Evolutionary conservation across 2,888 invertebrate genomes (phyloP), one percentile per base, ranked within the genome.

Genomic region (Pemphredon lugubris): DNA sequence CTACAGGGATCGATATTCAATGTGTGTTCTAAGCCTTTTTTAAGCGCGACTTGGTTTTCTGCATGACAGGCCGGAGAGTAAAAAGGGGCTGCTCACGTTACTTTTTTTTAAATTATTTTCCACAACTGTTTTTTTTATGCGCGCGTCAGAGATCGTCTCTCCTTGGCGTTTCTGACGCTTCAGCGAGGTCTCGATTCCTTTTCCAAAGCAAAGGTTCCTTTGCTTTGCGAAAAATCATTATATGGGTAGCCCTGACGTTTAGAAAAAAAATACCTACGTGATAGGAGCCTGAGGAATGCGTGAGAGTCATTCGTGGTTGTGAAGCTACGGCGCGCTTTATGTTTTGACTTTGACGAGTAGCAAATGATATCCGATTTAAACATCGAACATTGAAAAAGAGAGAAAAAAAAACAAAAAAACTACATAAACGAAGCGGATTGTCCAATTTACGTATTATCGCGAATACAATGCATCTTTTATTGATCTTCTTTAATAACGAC

Each of bases 21-120:
- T 80, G 81, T 80, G 82, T 83, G 82, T 80, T 83, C 82, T 82
- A 81, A 82, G 81, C 80, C 80, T 83, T 82, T 84, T 75, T 81
- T 75, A 73, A 63, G 57, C 65, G 74, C 59, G 68, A 77, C 76
- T 77, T 76, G 76, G 61, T 73, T 76, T 71, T 68, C 68, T 74
- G 73, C 66, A 66, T 63, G 54, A 53, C 63, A 74, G 55, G 47
- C 59, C 58, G 67, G 66, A 76, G 64, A 73, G 65, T 55, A 70
- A 59, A n/a, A 54, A 61, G 37, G 75, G 73, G 73, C 69, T 76
- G 67, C 70, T 73, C 73, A 44, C 54, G 59, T 65, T 71, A 54
- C 59, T 75, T 57, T 50, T 68, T 65, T 69, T n/a, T n/a, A n/a
- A n/a, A 67, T 73, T 66, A 72, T 58, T 69, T 65, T 59, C 64